Percentiles rank a stretch among this genome's conserved stretches.
Conservation (phyloP, 2,797 vertebrate species). For the Neosilurus mollespiculum region DNA sequence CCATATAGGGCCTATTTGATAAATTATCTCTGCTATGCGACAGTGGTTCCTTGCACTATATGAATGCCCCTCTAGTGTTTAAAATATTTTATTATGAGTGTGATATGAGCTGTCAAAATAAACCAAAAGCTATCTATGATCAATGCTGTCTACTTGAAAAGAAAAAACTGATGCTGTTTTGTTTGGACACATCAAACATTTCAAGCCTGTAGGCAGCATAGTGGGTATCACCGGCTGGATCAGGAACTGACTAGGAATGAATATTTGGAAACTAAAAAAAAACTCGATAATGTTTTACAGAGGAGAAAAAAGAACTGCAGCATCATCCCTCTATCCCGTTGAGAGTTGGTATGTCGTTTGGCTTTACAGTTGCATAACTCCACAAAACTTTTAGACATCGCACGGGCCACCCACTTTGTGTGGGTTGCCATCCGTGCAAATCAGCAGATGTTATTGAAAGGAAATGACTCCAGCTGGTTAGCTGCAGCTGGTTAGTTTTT, state of each 20-base stretch:
- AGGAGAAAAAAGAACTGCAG: neutral
- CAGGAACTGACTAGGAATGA: neutral
- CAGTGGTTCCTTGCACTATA: no score
- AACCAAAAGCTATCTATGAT: constrained; percentile 10
- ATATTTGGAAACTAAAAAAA: neutral
- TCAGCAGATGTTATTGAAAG: neutral
- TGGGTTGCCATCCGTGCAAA: neutral
- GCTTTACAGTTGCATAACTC: neutral
- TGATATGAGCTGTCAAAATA: neutral
- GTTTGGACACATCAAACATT: neutral
- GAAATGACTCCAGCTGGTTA: neutral
- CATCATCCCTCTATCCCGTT: neutral
- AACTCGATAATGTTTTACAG: neutral
- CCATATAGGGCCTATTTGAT: no score
- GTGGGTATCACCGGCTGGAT: neutral
- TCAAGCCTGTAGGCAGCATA: constrained; percentile 3
- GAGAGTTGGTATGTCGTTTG: neutral
- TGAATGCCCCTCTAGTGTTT: neutral
- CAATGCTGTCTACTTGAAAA: neutral
- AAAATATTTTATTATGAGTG: neutral
- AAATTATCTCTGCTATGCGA: no score
- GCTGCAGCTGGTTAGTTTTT: neutral
- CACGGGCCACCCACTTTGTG: neutral
- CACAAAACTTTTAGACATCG: neutral
- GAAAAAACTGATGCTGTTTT: neutral